Percentiles rank a stretch among this genome's conserved stretches.
Evolutionary conservation across 2,888 invertebrate genomes (phyloP).

Genomic region (Vanessa cardui): DNA sequence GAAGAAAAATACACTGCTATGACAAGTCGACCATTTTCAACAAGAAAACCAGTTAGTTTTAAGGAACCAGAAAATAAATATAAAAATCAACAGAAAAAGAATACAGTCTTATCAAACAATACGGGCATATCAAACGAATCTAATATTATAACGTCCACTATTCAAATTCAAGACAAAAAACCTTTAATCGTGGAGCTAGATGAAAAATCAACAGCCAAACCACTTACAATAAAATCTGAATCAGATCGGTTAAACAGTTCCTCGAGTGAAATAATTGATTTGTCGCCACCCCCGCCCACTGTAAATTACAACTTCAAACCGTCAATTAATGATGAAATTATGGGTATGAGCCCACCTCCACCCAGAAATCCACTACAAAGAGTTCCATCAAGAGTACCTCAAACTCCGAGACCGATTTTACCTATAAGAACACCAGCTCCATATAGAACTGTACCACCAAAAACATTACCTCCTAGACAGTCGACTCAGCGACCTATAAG

Average conservation of each 20-base stretch:
- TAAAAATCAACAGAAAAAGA: conserved; percentile 17
- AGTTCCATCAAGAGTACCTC: conserved; percentile 55
- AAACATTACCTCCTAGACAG: conserved; percentile 60
- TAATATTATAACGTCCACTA: conserved; percentile 76
- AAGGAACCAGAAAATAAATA: conserved; percentile 47
- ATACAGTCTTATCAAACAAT: conserved; percentile 30
- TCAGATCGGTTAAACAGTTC: conserved; percentile 58
- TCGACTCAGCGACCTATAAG: conserved; percentile 62
- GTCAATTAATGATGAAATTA: conserved; percentile 76
- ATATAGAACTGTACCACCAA: conserved; percentile 65
- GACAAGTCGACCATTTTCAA: conserved; percentile 49
- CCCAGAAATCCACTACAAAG: conserved; percentile 61
- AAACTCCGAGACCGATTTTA: conserved; percentile 60
- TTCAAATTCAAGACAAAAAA: conserved; percentile 73
- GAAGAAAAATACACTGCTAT: conserved; percentile 64
- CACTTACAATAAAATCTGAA: conserved; percentile 61
- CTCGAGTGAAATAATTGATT: conserved; percentile 71
- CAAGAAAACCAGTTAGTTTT: conserved; percentile 45
- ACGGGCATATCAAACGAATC: conserved; percentile 56
- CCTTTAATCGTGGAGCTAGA: conserved; percentile 67
- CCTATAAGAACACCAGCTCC: conserved; percentile 65
- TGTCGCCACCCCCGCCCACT: conserved; percentile 79
- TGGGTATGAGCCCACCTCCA: conserved; percentile 82
- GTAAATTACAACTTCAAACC: conserved; percentile 72
- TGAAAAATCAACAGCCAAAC: conserved; percentile 60